Base-by-base conservation (phyloP, 2,113 vertebrate genomes). In the Cyphomyrus discorhynchus region DNA sequence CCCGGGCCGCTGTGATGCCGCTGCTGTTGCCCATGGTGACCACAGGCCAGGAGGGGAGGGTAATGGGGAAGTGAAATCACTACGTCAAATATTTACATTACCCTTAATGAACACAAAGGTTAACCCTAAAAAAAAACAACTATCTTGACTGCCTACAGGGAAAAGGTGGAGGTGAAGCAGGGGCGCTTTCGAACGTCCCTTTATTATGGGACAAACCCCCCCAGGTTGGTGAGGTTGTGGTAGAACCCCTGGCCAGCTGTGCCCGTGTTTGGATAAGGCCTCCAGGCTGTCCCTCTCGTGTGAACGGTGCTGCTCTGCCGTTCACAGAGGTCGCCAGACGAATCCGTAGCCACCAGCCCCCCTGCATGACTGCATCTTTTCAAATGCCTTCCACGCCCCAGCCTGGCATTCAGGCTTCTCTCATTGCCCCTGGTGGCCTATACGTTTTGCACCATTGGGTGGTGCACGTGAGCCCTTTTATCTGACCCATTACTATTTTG, bases 291-390 rank as follows among this genome's bases (percentile, higher is more conserved):
- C 62, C 47, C 50, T 50, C 52, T 35, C 74, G 53, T 83, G 90
- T 90, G 86, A 90, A 88, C 50, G 45, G 62, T 21, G 17, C 52
- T 11, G 50, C 24, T 50, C 7, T 19, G 27, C 49, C 24, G 24
- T 84, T 89, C 88, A 82, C 88, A 89, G 70, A 89, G 46, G 77
- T 50, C 6, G 15, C 27, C n/a, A 5, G 50, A 42, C 5, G 27
- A 11, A 9, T 1, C 56, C 56, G 19, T 35, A 45, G 27, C 89
- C 49, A 7, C 42, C 31, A 1, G 39, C 24, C 66, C 47, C 46
- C 49, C 17, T 17, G 49, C 88, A 56, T 58, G 50, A 82, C 88
- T 83, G 88, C 74, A 58, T 77, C 88, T 53, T 58, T 46, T 82
- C 42, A 83, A 39, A 80, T 24, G 45, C 50, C 31, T 53, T 74